Percentiles rank a stretch among this genome's conserved stretches.
phyloP scores from a whole-genome alignment of 2,113 vertebrate genomes.

The Apus apus region DNA sequence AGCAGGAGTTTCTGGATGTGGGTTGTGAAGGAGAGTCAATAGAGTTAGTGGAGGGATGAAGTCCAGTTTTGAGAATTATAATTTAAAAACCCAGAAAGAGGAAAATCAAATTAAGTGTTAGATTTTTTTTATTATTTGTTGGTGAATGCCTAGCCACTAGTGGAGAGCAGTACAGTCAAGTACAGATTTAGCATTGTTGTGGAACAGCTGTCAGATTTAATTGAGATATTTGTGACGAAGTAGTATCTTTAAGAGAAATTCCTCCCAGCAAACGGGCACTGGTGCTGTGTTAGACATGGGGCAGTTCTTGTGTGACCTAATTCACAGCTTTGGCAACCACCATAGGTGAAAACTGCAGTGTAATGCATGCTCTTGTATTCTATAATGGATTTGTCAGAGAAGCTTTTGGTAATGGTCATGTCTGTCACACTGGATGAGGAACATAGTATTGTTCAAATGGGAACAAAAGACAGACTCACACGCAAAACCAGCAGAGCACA shows the following conservation, averaged over 20 bases:
- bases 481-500: background rate
- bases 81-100: background rate
- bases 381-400: background rate
- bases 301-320: background rate
- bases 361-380: background rate
- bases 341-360: background rate
- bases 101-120: background rate
- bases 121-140: background rate
- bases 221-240: background rate
- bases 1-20: background rate
- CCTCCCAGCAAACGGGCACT: background rate
- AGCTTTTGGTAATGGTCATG: background rate
- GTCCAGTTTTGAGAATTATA: background rate
- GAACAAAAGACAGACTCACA: background rate
- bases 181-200: background rate
- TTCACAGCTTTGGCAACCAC: background rate
- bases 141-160: conserved; percentile 28
- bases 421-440: background rate
- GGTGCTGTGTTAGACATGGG: background rate
- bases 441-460: background rate
- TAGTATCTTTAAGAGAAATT: background rate
- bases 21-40: background rate
- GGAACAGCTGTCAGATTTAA: background rate
- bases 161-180: conserved; percentile 5
- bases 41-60: background rate